Conservation (phyloP, 2,888 invertebrate species). For the Onchidella celtica region DNA sequence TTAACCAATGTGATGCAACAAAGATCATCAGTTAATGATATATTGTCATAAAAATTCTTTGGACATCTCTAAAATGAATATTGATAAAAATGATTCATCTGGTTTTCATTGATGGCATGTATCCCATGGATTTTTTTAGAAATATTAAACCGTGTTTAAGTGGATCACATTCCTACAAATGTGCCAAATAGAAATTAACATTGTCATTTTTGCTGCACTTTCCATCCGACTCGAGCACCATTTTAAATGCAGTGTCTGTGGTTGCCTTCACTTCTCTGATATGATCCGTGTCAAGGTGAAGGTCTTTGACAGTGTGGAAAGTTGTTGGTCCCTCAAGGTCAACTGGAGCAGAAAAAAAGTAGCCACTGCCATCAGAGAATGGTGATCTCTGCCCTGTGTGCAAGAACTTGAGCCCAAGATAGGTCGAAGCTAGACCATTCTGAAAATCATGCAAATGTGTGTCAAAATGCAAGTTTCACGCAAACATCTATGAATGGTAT, state of each 20-base stretch:
- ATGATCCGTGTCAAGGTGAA: conserved; percentile 5
- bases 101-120: too few species aligned
- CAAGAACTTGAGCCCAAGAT: conserved; percentile 15
- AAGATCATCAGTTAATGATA: too few species aligned
- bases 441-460: too few species aligned
- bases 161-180: conserved; percentile 14
- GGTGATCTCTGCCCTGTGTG: background rate
- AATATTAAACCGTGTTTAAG: too few species aligned
- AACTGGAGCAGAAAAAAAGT: conserved; percentile 41
- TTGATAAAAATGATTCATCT: too few species aligned
- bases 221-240: background rate
- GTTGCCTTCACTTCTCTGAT: conserved; percentile 21
- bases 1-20: too few species aligned
- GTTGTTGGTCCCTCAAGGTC: conserved; percentile 16
- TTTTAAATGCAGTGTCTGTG: conserved; percentile 19
- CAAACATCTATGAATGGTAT: too few species aligned
- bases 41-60: too few species aligned
- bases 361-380: background rate
- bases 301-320: background rate
- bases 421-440: background rate
- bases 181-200: background rate
- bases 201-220: background rate
- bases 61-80: too few species aligned
- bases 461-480: too few species aligned
- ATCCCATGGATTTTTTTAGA: too few species aligned